Base-by-base conservation (phyloP, 2,888 invertebrate species). In the Lochmaea capreae region DNA sequence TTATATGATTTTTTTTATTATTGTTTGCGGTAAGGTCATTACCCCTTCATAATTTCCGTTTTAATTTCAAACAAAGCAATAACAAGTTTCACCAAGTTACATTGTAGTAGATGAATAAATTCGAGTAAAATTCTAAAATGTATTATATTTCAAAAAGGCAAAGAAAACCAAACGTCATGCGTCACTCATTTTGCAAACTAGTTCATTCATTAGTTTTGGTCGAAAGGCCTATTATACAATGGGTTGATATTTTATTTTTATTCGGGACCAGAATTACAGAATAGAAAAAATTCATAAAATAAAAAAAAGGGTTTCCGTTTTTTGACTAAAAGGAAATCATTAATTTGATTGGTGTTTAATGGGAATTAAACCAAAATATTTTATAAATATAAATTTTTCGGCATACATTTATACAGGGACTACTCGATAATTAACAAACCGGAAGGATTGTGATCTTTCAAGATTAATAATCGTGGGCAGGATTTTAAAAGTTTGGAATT, bases 61-160 rank as follows among this genome's bases (percentile, higher is more conserved):
- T 43, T 43, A 43, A 57, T 18, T 58, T 58, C 33, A 39, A 39
- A 39, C 58, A 59, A 9, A 59, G 22, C 22, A n/a, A 59, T 59
- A 59, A 14, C 5, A 59, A 59, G 14, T 18, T 33, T 22, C 22
- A 59, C 12, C 33, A 22, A 59, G 22, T 33, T 8, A 18, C 6
- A 22, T 59, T 59, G 5, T 33, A 59, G 22, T 33, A 59, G 33
- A 8, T 59, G 59, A 43, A 43, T 46, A 46, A 12, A 46, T 12
- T 46, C 43, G 11, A 43, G 10, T 3, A 43, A 11, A 43, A 11
- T 46, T 46, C 46, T 4, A 2, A 14, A 12, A 14, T 46, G 46
- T 46, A 46, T 46, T 46, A 46, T 14, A 46, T 46, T 12, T 46
- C 46, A 46, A 46, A 46, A 46, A 46, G 46, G 46, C 11, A 14